Conservation (phyloP, 1,140 invertebrate genomes). For the Chironomus tepperi region DNA sequence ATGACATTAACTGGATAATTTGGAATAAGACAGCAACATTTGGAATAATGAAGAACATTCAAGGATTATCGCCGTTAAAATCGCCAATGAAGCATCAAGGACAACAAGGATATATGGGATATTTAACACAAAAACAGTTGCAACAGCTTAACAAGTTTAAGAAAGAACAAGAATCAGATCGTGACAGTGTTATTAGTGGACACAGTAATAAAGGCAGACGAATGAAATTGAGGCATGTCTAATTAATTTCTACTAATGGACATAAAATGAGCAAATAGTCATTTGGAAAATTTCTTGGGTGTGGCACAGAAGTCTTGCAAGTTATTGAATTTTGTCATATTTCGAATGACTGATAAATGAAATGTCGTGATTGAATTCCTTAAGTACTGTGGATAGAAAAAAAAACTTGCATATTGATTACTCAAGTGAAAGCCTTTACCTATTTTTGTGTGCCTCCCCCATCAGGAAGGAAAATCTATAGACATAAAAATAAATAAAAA, state of each 20-base stretch:
- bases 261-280: not conserved
- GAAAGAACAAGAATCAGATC: not conserved
- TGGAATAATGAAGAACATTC: not conserved
- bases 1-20: not conserved
- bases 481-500: not conserved
- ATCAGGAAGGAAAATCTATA: not conserved
- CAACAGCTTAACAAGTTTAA: not conserved
- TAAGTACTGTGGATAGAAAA: not conserved
- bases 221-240: slow-evolving; percentile 14
- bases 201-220: slow-evolving; percentile 10
- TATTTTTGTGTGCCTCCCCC: no score
- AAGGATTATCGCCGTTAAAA: not conserved
- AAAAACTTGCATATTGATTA: not conserved
- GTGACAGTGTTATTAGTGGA: not conserved
- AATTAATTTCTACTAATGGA: not conserved
- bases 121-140: slow-evolving; percentile 14
- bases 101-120: slow-evolving; percentile 1
- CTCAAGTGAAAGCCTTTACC: not conserved
- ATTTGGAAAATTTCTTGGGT: slow-evolving; percentile 13
- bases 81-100: not conserved
- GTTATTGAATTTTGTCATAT: not conserved
- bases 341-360: not conserved
- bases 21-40: not conserved
- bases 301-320: not conserved
- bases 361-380: slow-evolving; percentile 10